Evolutionary conservation across 2,888 invertebrate genomes (phyloP).

Genomic region (Myathropa florea): DNA sequence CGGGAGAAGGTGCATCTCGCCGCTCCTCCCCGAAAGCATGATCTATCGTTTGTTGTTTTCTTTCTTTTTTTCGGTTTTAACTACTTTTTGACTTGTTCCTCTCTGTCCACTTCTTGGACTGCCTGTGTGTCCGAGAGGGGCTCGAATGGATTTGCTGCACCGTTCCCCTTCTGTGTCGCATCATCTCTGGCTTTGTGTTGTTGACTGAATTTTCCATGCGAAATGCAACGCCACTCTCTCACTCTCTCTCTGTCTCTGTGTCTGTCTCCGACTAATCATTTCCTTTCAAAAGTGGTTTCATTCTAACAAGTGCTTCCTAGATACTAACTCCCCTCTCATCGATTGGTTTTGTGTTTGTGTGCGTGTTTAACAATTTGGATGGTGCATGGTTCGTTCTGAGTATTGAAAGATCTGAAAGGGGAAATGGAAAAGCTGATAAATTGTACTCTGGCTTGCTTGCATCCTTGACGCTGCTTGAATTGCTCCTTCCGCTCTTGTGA

Average conservation of each 20-base stretch:
- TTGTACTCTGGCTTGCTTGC: not conserved
- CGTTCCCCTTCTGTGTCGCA: slow-evolving; percentile 1
- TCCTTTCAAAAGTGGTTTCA: not conserved
- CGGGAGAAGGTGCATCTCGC: slow-evolving; percentile 29
- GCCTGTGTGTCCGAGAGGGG: slow-evolving; percentile 23
- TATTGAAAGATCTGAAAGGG: not conserved
- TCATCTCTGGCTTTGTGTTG: not conserved
- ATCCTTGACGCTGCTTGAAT: not conserved
- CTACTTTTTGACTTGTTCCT: not conserved
- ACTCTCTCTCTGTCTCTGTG: not conserved
- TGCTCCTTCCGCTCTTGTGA: not conserved
- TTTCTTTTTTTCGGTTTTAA: not conserved
- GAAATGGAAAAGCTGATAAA: not conserved
- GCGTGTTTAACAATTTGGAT: not conserved
- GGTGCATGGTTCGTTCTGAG: not conserved
- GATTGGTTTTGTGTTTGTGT: not conserved
- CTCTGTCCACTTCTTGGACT: not conserved
- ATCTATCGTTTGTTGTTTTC: slow-evolving; percentile 23
- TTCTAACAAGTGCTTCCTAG: not conserved
- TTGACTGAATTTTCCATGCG: not conserved
- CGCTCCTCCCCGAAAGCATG: slow-evolving; percentile 33
- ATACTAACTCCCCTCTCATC: not conserved
- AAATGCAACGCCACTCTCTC: no score
- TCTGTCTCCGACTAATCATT: not conserved
- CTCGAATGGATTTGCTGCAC: slow-evolving; percentile 40